Conservation (phyloP, 2,797 vertebrate species). For the Diceros bicornis region DNA sequence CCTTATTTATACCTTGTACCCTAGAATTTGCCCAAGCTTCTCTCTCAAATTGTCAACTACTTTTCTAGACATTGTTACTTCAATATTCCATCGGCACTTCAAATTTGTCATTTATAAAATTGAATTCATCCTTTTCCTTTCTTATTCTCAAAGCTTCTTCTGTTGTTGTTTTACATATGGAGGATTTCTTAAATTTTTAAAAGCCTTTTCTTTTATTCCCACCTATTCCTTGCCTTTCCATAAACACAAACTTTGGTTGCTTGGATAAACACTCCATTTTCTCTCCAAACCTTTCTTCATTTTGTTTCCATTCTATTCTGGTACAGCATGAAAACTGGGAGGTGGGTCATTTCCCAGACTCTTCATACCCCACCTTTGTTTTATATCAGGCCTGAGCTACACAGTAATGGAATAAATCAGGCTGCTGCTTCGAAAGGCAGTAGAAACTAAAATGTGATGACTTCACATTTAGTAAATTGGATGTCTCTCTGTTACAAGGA, state of each 20-base stretch:
- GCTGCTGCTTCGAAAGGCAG: not conserved
- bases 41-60: not conserved
- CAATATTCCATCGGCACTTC: not conserved
- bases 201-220: not conserved
- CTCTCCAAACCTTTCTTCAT: not conserved
- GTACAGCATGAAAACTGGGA: not conserved
- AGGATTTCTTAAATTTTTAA: not conserved
- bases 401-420: not conserved
- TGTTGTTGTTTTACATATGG: not conserved
- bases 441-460: not conserved
- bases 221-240: not conserved
- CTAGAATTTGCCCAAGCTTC: not conserved
- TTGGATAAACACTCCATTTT: not conserved
- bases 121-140: not conserved
- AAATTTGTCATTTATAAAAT: not conserved
- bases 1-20: not conserved
- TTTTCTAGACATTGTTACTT: not conserved
- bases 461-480: slow-evolving; percentile 23
- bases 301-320: not conserved
- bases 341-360: not conserved
- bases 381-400: not conserved
- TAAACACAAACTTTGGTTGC: not conserved
- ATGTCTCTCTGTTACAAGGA: not conserved
- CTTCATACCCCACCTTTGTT: not conserved
- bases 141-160: not conserved